phyloP scores from a whole-genome alignment of 2,113 vertebrate genomes.

The Xiphophorus hellerii region DNA sequence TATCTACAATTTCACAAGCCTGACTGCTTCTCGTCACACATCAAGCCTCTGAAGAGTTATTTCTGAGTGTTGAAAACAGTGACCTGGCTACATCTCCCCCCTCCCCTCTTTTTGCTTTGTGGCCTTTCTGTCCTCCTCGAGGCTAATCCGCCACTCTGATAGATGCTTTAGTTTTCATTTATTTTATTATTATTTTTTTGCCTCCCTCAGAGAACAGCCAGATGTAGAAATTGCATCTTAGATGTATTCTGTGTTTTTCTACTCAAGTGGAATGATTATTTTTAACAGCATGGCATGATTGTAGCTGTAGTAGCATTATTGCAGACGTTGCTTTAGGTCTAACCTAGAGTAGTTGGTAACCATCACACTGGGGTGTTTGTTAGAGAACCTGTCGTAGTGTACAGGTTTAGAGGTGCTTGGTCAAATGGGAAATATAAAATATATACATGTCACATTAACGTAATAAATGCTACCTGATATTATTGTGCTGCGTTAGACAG shows the following conservation, averaged over 20 bases:
- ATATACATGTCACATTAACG: too few relatives aligned
- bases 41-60: slow-evolving; percentile 63
- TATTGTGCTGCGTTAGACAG: background rate
- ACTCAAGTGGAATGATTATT: slow-evolving; percentile 59
- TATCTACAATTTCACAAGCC: slow-evolving; percentile 26
- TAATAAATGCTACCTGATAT: background rate
- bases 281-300: slow-evolving; percentile 76
- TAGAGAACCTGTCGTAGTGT: slow-evolving; percentile 14
- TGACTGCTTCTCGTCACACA: slow-evolving; percentile 44
- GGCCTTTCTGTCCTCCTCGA: slow-evolving; percentile 65
- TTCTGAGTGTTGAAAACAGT: slow-evolving; percentile 73
- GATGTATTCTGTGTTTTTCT: slow-evolving; percentile 49
- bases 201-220: slow-evolving; percentile 47
- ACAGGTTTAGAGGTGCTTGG: slow-evolving; percentile 19
- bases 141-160: slow-evolving; percentile 68
- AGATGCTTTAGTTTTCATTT: slow-evolving; percentile 70
- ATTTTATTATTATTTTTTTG: slow-evolving; percentile 17
- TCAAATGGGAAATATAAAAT: slow-evolving; percentile 1
- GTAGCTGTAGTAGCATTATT: slow-evolving; percentile 63
- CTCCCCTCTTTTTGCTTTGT: slow-evolving; percentile 63
- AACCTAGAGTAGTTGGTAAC: slow-evolving; percentile 62
- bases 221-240: slow-evolving; percentile 60
- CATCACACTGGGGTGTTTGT: slow-evolving; percentile 29
- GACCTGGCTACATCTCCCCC: slow-evolving; percentile 59
- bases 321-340: slow-evolving; percentile 59